Evolutionary conservation across 2,113 vertebrate genomes (phyloP).

Genomic region (Grus americana): DNA sequence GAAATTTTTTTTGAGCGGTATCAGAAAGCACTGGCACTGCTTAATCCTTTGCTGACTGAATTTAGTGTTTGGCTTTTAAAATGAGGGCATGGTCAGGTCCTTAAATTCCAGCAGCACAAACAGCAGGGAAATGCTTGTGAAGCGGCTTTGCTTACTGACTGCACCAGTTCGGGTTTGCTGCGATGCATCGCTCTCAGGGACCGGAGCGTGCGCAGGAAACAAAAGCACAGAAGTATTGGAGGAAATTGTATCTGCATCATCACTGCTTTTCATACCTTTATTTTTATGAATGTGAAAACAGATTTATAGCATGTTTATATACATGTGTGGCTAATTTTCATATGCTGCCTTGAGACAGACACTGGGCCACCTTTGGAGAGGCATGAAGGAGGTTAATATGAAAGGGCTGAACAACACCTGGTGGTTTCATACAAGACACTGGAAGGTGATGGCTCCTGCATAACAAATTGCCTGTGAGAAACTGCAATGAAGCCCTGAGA

Average conservation of each 20-base stretch:
- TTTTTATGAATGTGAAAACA: neutral
- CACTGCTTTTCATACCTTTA: neutral
- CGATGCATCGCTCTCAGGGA: fast-evolving
- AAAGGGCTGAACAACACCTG: neutral
- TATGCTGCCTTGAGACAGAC: neutral
- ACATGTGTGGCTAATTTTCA: neutral
- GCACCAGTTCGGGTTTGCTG: neutral
- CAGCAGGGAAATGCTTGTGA: neutral
- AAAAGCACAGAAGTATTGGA: neutral
- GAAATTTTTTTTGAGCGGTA: neutral
- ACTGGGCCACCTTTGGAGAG: neutral
- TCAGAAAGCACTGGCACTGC: neutral
- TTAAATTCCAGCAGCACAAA: neutral
- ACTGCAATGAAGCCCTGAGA: neutral
- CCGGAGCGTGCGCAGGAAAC: neutral
- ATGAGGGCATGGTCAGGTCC: neutral
- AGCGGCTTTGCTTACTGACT: neutral
- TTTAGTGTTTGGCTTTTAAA: neutral
- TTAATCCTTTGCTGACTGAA: neutral
- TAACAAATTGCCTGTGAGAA: neutral
- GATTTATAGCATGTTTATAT: neutral
- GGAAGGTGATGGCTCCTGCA: neutral
- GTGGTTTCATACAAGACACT: neutral
- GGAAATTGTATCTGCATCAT: neutral
- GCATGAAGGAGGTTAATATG: neutral